These are phyloP conservation scores for Rhea americana DNA, from an alignment of 2,113 vertebrate species.

Conservation along the genomic window DNA sequence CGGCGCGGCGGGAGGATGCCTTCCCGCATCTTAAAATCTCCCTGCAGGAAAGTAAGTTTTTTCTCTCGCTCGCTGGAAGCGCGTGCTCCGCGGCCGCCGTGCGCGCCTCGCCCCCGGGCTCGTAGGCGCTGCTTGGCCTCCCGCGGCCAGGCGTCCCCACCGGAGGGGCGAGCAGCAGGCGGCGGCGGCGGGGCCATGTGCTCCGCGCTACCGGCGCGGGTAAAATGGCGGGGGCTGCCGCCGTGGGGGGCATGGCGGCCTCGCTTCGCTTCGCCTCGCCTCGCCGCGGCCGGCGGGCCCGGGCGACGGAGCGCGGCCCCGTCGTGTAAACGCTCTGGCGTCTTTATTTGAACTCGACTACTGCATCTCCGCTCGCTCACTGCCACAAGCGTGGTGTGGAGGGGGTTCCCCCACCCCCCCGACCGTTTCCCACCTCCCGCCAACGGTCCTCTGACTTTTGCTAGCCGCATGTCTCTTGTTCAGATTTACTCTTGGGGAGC, in stretches of 20 bases:
- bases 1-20: background rate
- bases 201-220: background rate
- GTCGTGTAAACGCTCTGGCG: accelerated
- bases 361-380: accelerated
- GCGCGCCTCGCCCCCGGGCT: background rate
- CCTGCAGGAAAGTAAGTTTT: conserved; percentile 36
- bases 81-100: too few relatives aligned
- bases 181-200: background rate
- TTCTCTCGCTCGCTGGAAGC: background rate
- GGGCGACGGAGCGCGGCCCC: too few relatives aligned
- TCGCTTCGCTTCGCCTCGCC: too few relatives aligned
- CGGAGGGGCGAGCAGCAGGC: background rate
- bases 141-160: background rate
- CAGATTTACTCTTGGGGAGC: background rate
- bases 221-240: conserved; percentile 3
- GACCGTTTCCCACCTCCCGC: too few relatives aligned
- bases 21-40: background rate
- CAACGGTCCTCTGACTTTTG: too few relatives aligned
- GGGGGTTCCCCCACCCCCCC: too few relatives aligned
- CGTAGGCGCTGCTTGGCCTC: background rate
- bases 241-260: background rate
- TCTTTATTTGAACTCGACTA: too few relatives aligned
- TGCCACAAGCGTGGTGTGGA: accelerated
- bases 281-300: too few relatives aligned
- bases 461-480: background rate